Conservation (phyloP, 2,888 invertebrate genomes). For the Tethea ocularis region DNA sequence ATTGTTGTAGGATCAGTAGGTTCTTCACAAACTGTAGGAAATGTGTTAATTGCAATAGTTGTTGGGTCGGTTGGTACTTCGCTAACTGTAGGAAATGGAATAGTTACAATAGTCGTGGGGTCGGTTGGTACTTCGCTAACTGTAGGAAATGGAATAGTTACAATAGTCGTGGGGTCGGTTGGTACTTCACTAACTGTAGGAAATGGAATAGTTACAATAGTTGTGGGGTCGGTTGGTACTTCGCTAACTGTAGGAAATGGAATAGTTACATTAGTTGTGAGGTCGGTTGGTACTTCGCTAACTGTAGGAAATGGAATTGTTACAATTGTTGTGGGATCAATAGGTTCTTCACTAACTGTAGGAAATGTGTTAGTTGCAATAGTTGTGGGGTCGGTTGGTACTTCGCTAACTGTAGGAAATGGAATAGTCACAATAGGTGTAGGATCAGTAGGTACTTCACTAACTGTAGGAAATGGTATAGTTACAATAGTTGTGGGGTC, state of each 20-base stretch:
- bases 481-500: too few species aligned
- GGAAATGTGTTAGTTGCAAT: too few species aligned
- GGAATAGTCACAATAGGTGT: too few species aligned
- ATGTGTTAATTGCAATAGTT: slow-evolving; percentile 8
- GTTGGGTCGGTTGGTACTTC: not conserved
- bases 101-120: slow-evolving; percentile 2
- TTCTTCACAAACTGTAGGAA: slow-evolving; percentile 10
- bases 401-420: too few species aligned
- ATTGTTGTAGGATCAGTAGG: not conserved
- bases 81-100: slow-evolving; percentile 10
- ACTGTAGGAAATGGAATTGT: not conserved
- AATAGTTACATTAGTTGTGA: not conserved
- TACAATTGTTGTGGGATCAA: too few species aligned
- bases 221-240: not conserved
- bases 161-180: not conserved
- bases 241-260: not conserved
- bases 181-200: not conserved
- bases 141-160: not conserved
- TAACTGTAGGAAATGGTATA: too few species aligned
- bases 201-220: not conserved
- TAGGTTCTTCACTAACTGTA: too few species aligned
- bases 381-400: too few species aligned
- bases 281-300: not conserved
- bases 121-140: not conserved
- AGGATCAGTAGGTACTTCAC: too few species aligned